These are phyloP conservation scores for Pentalonia nigronervosa DNA, from an alignment of 1,140 invertebrate genomes.

Conservation along the genomic window DNA sequence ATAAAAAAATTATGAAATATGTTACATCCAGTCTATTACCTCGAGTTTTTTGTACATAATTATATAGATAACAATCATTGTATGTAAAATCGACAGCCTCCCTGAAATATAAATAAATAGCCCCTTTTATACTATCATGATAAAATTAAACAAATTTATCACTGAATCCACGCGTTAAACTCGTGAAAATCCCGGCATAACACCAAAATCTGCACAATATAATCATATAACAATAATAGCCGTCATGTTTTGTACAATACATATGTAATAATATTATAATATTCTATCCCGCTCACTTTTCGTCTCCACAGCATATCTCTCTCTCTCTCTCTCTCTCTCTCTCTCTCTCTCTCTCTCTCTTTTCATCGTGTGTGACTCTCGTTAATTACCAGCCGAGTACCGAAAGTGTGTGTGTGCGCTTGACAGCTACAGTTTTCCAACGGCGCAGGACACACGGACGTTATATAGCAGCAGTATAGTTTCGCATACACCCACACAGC, in stretches of 20 bases:
- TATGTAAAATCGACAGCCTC: neutral
- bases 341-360: neutral
- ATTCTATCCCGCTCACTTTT: neutral
- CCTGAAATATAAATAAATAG: neutral
- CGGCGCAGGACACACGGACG: constrained; percentile 28
- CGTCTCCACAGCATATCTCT: neutral
- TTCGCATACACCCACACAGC: neutral
- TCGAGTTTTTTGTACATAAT: neutral
- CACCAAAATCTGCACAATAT: constrained; percentile 1
- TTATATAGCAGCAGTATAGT: neutral
- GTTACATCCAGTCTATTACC: neutral
- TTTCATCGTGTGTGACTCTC: neutral
- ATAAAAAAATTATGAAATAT: neutral
- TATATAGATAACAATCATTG: neutral
- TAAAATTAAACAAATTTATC: neutral
- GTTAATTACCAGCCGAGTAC: constrained; percentile 37
- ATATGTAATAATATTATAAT: constrained; percentile 43
- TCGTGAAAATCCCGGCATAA: neutral
- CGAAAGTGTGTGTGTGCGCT: constrained; percentile 13
- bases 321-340: neutral
- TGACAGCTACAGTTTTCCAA: constrained; percentile 31
- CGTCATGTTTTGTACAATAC: constrained; percentile 43
- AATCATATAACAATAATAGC: constrained; percentile 38
- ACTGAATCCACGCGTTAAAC: neutral
- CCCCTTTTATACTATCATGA: neutral